Conservation (phyloP, 2,888 invertebrate species). For the Himalopsyche kuldschensis region DNA sequence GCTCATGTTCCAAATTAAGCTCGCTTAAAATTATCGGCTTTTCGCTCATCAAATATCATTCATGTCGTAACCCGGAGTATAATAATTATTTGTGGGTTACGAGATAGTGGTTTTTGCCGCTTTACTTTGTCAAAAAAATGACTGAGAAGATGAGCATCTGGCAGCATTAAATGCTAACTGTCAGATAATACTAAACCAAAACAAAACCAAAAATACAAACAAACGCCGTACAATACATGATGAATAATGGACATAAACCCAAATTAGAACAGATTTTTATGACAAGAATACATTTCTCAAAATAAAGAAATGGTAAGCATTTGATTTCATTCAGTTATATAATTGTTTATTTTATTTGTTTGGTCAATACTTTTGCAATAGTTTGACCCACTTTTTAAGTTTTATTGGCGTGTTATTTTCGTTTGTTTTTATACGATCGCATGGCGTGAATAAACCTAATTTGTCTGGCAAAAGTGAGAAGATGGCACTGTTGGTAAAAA, state of each 20-base stretch:
- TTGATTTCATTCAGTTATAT: neutral
- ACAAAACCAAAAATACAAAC: neutral
- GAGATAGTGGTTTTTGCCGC: too few relatives aligned
- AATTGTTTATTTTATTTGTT: constrained; percentile 19
- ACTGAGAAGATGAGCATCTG: neutral
- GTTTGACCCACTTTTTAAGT: constrained; percentile 37
- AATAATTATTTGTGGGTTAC: too few relatives aligned
- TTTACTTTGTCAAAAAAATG: too few relatives aligned
- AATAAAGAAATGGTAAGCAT: constrained; percentile 9
- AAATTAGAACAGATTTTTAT: neutral
- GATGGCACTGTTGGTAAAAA: constrained; percentile 14
- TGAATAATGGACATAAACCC: neutral
- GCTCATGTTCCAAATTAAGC: too few relatives aligned
- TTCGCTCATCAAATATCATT: too few relatives aligned
- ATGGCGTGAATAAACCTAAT: constrained; percentile 25
- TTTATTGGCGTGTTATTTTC: neutral
- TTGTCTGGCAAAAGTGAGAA: neutral
- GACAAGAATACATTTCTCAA: neutral
- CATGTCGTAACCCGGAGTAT: too few relatives aligned
- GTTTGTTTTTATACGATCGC: neutral
- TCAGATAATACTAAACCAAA: neutral
- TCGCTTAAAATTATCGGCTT: too few relatives aligned
- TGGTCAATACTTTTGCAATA: constrained; percentile 37
- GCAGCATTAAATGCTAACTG: neutral
- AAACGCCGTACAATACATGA: neutral